Base-by-base conservation (phyloP, 2,113 vertebrate species). In the Picathartes gymnocephalus region DNA sequence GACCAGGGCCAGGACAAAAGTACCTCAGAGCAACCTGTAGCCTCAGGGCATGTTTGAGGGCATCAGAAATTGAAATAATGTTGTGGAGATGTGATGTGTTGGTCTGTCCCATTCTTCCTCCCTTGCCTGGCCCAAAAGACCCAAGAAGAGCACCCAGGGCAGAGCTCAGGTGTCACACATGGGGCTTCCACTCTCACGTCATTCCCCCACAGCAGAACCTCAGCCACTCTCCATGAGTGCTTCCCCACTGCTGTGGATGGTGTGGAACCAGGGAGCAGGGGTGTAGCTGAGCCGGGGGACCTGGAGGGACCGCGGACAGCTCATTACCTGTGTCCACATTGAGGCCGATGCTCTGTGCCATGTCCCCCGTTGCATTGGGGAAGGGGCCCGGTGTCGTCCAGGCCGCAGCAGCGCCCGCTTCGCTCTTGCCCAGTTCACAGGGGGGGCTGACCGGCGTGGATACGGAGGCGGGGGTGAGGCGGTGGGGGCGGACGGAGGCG, bases 301-400 rank as follows among this genome's bases (percentile, higher is more conserved):
- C 6, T 3, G 1, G 20, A 31, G 31, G 15, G 22, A 15, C 13
- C 0, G 1, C 47, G 37, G 57, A 42, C 40, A 47, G 30, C 51
- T 45, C 11, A 54, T 97, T 98, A 99, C 99, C 99, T 99, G 99
- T 90, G 16, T 99, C 99, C 97, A 99, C 98, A 81, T 98, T 99
- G 97, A 99, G 98, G 96, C 99, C 66, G 33, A 99, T 97, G 47
- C 98, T 97, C 93, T 98, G 98, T 69, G 98, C 97, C 92, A 99
- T 98, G 50, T 99, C 99, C 15, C 98, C 98, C 0, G 99, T 94
- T 0, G 99, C 93, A 8, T 88, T 98, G 1, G 98, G 95, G 93
- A 99, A 99, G n/a, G 98, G 96, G 3, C 98, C 98, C 0, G 98
- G 95, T 0, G 98, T 94, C 1, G 98, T 98, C 99, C 99, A 99